These are phyloP conservation scores for Cryptomyrus ogoouensis DNA, from an alignment of 2,113 vertebrate species.

Conservation along the genomic window DNA sequence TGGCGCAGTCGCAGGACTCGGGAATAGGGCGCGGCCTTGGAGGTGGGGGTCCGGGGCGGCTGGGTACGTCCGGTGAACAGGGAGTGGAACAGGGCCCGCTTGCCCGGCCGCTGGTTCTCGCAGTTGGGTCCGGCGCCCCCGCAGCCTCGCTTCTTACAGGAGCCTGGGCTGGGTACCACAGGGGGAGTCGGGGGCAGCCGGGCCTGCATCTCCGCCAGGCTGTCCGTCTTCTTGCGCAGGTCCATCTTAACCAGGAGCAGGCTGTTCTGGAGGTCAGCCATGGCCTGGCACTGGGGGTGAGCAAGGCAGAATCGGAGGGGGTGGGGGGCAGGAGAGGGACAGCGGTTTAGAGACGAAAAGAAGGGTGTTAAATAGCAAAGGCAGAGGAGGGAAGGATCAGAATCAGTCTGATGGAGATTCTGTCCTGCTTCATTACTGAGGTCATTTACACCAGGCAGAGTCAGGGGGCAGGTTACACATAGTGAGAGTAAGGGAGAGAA, in stretches of 20 bases:
- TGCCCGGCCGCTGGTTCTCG: constrained; percentile 81
- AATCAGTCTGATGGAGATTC: neutral
- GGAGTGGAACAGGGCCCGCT: constrained; percentile 74
- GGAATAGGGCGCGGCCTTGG: constrained; percentile 60
- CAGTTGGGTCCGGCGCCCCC: constrained; percentile 44
- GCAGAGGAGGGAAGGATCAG: neutral
- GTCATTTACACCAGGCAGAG: constrained; percentile 19
- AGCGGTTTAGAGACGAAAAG: constrained; percentile 4
- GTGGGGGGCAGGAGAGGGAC: neutral
- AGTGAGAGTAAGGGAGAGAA: constrained; percentile 16
- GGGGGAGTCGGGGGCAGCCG: constrained; percentile 58
- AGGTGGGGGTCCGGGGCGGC: constrained; percentile 33
- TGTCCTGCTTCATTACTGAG: neutral
- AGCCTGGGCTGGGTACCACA: constrained; percentile 47
- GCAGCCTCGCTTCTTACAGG: constrained; percentile 71
- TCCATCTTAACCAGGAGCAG: constrained; percentile 83
- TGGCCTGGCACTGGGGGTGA: constrained; percentile 75
- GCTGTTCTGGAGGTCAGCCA: constrained; percentile 86
- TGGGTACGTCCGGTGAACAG: constrained; percentile 59
- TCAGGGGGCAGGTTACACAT: neutral
- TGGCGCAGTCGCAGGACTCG: constrained; percentile 66
- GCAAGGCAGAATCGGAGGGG: neutral
- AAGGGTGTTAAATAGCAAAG: neutral
- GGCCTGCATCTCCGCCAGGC: constrained; percentile 57
- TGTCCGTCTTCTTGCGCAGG: constrained; percentile 72